Base-by-base conservation (phyloP, 1,140 invertebrate species). In the Sitophilus oryzae region DNA sequence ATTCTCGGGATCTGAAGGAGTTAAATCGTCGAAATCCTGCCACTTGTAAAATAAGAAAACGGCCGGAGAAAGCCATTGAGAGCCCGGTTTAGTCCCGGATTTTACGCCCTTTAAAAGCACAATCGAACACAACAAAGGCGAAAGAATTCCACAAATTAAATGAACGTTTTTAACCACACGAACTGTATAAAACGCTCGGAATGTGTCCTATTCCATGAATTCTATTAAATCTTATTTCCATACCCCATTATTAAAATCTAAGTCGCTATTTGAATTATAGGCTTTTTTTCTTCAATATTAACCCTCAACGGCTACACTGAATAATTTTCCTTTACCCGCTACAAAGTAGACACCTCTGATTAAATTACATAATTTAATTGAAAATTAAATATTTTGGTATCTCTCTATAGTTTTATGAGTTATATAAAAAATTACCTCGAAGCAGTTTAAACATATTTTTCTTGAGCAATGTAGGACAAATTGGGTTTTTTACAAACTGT, bases 21-120 rank as follows among this genome's bases (percentile, higher is more conserved):
- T 37, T 55, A 55, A 55, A 55, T 47, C 46, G 53, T 22, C 34
- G 46, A 55, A 48, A 55, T 55, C 53, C 45, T 36, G 53, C 53
- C 45, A 55, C 53, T 55, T 55, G 53, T 55, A 55, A 55, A 55
- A 35, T 55, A 55, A 55, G 53, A 55, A 55, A 23, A 22, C 38
- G 45, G 44, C 18, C 38, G 1, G 53, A 49, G 45, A 48, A 55
- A 48, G 46, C 53, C 45, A 49, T 55, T 55, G 46, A 48, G 45
- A 49, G 34, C 40, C 46, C 16, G 53, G 53, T 55, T 55, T 55
- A 55, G 53, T 55, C 23, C 21, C 18, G 53, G 53, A 55, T 55
- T 55, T 55, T 48, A 55, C 53, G 53, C 53, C 53, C 44, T 55
- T 37, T 47, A 48, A 53, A 53, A 48, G 53, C 22, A 49, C 45